A percentile compares a stretch with the other conserved stretches of the same genome.
Evolutionary conservation across 2,888 invertebrate genomes (phyloP).

Genomic region (Unio delphinus): DNA sequence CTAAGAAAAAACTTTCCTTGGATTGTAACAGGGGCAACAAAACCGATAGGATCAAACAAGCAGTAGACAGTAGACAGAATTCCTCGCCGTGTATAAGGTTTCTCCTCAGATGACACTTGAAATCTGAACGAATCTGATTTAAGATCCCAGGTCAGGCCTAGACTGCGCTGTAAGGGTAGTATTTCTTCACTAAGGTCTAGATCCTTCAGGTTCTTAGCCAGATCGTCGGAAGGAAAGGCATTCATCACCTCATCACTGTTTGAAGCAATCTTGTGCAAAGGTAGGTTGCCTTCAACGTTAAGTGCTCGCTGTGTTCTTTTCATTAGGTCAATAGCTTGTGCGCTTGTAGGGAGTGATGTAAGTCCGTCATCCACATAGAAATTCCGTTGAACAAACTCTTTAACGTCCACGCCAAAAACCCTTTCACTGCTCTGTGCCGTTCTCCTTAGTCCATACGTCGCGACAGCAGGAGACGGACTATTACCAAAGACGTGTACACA

Average conservation of each 20-base stretch:
- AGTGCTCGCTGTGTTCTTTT: slow-evolving; percentile 24
- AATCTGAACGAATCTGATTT: slow-evolving; percentile 26
- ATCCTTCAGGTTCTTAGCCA: background rate
- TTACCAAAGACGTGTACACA: too few relatives aligned
- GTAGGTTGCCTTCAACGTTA: slow-evolving; percentile 13
- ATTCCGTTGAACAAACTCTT: slow-evolving; percentile 19
- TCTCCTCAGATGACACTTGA: background rate
- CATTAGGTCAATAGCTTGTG: slow-evolving; percentile 24
- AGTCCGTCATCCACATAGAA: slow-evolving; percentile 45
- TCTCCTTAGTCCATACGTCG: too few relatives aligned
- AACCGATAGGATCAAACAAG: slow-evolving; percentile 37
- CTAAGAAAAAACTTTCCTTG: slow-evolving; percentile 30
- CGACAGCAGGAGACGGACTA: too few relatives aligned
- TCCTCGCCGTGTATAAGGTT: too few relatives aligned
- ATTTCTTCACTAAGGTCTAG: background rate
- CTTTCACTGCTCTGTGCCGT: slow-evolving; percentile 7
- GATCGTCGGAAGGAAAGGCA: background rate
- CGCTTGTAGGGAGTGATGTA: slow-evolving; percentile 11
- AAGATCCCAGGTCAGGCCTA: slow-evolving; percentile 20
- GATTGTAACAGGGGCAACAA: slow-evolving; percentile 30
- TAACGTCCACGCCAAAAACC: slow-evolving; percentile 15
- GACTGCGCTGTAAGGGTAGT: slow-evolving; percentile 1
- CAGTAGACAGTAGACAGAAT: slow-evolving; percentile 18
- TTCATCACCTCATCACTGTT: background rate
- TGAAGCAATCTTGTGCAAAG: slow-evolving; percentile 38